phyloP scores from a whole-genome alignment of 2,113 vertebrate species.

The Furnarius figulus region DNA sequence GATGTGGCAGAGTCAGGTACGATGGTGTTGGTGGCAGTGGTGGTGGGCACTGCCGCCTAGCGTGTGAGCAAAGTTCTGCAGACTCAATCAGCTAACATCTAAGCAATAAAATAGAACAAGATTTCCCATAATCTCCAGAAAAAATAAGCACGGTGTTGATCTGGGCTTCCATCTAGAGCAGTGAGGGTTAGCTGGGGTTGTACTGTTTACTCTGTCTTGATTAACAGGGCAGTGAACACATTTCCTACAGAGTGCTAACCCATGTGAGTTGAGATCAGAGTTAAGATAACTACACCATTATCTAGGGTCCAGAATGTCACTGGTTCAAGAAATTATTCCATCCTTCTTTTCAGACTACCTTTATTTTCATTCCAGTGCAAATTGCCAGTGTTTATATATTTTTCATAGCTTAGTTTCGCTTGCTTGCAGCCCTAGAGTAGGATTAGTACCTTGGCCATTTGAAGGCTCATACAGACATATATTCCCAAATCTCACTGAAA shows the following conservation, averaged over 20 bases:
- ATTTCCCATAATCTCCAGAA: slow-evolving; percentile 46
- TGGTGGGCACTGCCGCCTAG: slow-evolving; percentile 95
- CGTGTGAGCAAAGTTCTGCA: slow-evolving; percentile 78
- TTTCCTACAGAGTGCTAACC: slow-evolving; percentile 1
- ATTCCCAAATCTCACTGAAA: not conserved
- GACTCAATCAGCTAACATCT: slow-evolving; percentile 75
- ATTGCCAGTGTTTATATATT: not conserved
- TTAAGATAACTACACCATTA: not conserved
- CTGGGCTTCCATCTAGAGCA: slow-evolving; percentile 39
- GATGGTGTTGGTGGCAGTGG: slow-evolving; percentile 90
- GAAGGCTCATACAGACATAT: not conserved
- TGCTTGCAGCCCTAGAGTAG: not conserved
- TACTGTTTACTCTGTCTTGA: slow-evolving; percentile 11
- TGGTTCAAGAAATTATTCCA: not conserved
- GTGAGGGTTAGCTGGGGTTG: not conserved
- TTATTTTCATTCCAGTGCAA: slow-evolving; percentile 32
- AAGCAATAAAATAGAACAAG: slow-evolving; percentile 36
- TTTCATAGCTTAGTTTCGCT: not conserved
- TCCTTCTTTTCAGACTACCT: slow-evolving; percentile 38
- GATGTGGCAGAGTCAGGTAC: slow-evolving; percentile 99
- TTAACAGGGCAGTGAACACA: not conserved
- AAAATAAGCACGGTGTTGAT: slow-evolving; percentile 25
- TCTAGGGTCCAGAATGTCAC: not conserved
- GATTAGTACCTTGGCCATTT: not conserved
- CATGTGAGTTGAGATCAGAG: not conserved